Conservation (phyloP, 2,888 invertebrate genomes). For the Coleophora deauratella region DNA sequence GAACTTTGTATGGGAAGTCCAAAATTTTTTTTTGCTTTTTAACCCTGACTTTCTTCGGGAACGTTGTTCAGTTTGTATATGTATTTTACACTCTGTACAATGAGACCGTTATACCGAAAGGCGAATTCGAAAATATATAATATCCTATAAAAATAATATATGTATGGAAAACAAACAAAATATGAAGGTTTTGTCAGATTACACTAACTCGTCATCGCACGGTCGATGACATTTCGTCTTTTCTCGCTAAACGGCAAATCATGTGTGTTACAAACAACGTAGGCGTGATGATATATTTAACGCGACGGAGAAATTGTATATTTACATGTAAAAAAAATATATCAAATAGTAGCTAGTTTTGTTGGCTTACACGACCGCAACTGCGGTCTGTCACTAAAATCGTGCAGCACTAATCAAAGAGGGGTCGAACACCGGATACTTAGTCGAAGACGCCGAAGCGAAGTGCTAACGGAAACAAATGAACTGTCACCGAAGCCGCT, state of each 20-base stretch:
- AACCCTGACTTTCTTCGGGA: no score
- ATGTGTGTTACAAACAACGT: constrained; percentile 30
- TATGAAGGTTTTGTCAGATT: no score
- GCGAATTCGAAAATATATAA: no score
- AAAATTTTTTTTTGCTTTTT: no score
- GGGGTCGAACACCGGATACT: constrained; percentile 52
- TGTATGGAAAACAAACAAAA: no score
- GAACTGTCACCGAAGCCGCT: constrained; percentile 49
- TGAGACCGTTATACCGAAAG: no score
- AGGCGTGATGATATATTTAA: constrained; percentile 38
- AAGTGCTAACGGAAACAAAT: constrained; percentile 68
- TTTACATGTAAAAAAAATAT: constrained; percentile 23
- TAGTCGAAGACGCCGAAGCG: constrained; percentile 48
- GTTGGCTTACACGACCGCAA: constrained; percentile 35
- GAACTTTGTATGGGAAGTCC: no score
- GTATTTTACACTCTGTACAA: no score
- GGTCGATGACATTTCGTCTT: constrained; percentile 1
- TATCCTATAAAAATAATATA: no score
- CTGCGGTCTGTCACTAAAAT: constrained; percentile 30
- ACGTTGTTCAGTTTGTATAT: no score
- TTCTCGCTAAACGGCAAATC: constrained; percentile 31
- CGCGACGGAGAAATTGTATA: constrained; percentile 32
- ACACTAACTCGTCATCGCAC: no score
- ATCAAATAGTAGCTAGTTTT: constrained; percentile 5
- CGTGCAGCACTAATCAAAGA: constrained; percentile 59